These are phyloP conservation scores for Zaprionus davidi DNA, from an alignment of 1,140 invertebrate genomes.

Conservation along the genomic window DNA sequence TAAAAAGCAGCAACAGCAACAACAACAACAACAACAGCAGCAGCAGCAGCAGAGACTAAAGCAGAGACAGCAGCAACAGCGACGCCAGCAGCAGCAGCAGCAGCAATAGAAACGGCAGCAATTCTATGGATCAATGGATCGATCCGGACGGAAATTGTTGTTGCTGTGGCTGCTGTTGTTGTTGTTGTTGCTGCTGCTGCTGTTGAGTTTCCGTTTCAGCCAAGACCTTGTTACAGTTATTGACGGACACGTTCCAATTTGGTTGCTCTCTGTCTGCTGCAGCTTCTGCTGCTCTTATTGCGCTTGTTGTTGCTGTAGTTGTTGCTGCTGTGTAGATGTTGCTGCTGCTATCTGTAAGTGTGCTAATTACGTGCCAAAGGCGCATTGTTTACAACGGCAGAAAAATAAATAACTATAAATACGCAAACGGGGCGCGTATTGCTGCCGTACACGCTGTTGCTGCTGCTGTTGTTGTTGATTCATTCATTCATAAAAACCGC, in stretches of 20 bases:
- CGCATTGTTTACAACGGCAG: constrained; percentile 74
- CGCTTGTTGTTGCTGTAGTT: background rate
- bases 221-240: constrained; percentile 79
- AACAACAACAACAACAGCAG: constrained; percentile 20
- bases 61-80: constrained; percentile 19
- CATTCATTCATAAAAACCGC: constrained; percentile 76
- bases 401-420: constrained; percentile 80
- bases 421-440: constrained; percentile 53
- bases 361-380: constrained; percentile 81
- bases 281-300: constrained; percentile 4
- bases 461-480: constrained; percentile 35
- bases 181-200: constrained; percentile 26
- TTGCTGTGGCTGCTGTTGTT: constrained; percentile 21
- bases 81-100: constrained; percentile 20
- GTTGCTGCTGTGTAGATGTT: constrained; percentile 16
- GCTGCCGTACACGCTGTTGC: constrained; percentile 20
- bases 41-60: constrained; percentile 11
- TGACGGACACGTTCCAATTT: constrained; percentile 79
- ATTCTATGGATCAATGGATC: constrained; percentile 24
- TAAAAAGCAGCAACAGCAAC: constrained; percentile 27
- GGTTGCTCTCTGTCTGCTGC: constrained; percentile 16
- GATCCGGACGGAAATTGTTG: constrained; percentile 16
- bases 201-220: constrained; percentile 56
- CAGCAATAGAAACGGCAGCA: constrained; percentile 20
- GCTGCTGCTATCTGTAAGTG: constrained; percentile 58